Evolutionary conservation across 2,113 vertebrate species (phyloP).

Genomic region (Balaeniceps rex): DNA sequence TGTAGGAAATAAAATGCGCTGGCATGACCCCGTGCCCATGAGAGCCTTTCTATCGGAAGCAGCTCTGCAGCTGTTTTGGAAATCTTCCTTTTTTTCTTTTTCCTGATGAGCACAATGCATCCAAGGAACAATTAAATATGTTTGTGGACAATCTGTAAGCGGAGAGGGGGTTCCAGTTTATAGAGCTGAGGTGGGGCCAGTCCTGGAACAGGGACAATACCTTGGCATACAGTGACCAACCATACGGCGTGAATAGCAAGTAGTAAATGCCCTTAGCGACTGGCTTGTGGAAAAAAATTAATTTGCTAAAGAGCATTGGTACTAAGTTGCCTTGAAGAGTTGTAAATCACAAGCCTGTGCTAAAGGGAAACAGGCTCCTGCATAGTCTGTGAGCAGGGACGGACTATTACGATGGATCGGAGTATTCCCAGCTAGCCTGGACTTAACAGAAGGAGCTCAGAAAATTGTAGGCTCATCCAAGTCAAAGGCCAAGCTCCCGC

Average conservation of each 20-base stretch:
- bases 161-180: neutral
- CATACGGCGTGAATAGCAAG: neutral
- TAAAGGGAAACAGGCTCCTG: neutral
- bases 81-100: neutral
- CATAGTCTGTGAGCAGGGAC: neutral
- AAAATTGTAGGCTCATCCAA: neutral
- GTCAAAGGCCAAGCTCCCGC: neutral
- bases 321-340: neutral
- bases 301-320: slow-evolving; percentile 18
- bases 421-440: neutral
- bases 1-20: neutral
- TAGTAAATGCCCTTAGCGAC: neutral
- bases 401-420: neutral
- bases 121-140: neutral
- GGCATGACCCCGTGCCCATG: neutral
- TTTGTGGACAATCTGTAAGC: neutral
- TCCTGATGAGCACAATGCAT: neutral
- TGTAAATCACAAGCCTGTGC: slow-evolving; percentile 1
- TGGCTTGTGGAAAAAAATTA: neutral
- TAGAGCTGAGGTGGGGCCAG: neutral
- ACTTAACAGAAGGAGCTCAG: neutral
- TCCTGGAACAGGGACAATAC: neutral
- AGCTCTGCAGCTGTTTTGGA: neutral
- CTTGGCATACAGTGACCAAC: neutral
- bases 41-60: neutral